Evolutionary conservation across 1,140 invertebrate species (phyloP).

Genomic region (Drosophila arizonae): DNA sequence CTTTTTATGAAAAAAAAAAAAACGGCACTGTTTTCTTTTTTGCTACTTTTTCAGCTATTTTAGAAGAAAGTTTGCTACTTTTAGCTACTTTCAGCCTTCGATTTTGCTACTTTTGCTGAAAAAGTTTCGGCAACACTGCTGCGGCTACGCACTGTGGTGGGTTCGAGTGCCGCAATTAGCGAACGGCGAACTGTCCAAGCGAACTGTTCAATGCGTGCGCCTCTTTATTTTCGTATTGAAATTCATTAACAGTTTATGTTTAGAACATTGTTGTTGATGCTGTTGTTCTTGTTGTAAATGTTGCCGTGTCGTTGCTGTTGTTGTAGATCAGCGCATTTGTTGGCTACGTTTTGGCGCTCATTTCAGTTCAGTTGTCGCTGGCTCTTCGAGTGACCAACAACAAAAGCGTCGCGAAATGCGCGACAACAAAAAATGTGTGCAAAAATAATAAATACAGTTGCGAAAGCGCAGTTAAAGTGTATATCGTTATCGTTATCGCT

Average conservation of each 20-base stretch:
- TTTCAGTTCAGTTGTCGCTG: slow-evolving; percentile 25
- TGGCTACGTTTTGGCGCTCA: slow-evolving; percentile 8
- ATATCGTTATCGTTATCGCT: background rate
- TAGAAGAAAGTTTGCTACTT: no score
- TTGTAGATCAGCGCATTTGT: slow-evolving; percentile 16
- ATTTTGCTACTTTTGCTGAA: no score
- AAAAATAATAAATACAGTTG: background rate
- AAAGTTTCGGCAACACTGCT: no score
- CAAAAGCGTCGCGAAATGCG: slow-evolving; percentile 25
- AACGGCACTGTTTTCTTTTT: no score
- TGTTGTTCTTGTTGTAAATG: slow-evolving; percentile 29
- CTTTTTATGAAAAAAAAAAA: no score
- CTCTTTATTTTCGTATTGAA: slow-evolving; percentile 61
- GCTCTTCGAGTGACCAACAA: slow-evolving; percentile 30
- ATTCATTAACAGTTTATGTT: slow-evolving; percentile 76
- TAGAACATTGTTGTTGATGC: slow-evolving; percentile 57
- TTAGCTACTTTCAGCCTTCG: no score
- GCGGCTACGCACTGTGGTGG: slow-evolving; percentile 37
- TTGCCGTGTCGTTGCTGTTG: no score
- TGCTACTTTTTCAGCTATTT: no score
- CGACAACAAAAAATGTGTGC: slow-evolving; percentile 23
- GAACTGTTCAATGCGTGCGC: slow-evolving; percentile 43
- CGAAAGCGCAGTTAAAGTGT: background rate
- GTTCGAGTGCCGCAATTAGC: slow-evolving; percentile 40
- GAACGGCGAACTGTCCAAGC: slow-evolving; percentile 51